Evolutionary conservation across 2,113 vertebrate genomes (phyloP).

Genomic region (Muntiacus muntjak): DNA sequence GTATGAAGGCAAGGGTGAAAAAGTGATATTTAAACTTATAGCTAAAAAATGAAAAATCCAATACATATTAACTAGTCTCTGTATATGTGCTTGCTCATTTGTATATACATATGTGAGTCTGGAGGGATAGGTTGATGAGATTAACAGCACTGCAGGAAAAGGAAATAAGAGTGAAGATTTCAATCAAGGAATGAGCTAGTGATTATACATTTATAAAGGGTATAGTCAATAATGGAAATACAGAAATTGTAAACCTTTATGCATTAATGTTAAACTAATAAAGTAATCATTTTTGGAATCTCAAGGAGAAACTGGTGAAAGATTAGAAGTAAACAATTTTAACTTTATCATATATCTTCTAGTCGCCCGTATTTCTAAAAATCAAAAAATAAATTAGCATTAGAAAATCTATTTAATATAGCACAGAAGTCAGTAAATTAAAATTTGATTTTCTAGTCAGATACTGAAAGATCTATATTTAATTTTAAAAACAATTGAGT

Average conservation of each 20-base stretch:
- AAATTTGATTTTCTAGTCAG: neutral
- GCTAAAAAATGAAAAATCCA: neutral
- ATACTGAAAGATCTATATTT: neutral
- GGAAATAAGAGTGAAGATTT: neutral
- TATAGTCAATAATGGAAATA: neutral
- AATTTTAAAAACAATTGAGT: neutral
- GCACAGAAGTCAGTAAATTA: neutral
- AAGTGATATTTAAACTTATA: neutral
- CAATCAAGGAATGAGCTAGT: neutral
- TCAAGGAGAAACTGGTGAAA: neutral
- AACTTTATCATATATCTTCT: neutral
- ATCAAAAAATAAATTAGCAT: neutral
- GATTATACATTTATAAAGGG: neutral
- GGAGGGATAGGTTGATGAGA: neutral
- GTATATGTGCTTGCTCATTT: neutral
- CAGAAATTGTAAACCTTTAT: neutral
- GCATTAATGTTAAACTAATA: neutral
- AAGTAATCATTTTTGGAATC: neutral
- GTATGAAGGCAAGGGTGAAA: neutral
- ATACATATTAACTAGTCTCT: neutral
- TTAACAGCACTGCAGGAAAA: neutral
- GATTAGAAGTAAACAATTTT: neutral
- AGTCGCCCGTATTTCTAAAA: neutral
- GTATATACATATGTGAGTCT: too few species aligned
- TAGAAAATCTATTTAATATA: neutral